Evolutionary conservation across 2,113 vertebrate species (phyloP).

Genomic region (Paratilapia polleni): DNA sequence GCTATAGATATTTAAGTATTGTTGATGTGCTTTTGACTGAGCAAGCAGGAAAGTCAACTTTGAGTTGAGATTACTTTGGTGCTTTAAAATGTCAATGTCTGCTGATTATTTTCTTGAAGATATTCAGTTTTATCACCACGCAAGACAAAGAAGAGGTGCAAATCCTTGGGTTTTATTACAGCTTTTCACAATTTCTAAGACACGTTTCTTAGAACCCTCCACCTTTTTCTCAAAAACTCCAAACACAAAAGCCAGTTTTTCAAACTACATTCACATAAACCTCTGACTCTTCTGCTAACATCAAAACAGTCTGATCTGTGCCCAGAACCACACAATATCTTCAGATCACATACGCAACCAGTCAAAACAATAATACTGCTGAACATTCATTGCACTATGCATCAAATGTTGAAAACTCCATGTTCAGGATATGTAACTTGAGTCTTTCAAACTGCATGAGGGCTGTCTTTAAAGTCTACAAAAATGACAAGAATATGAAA

Average conservation of each 20-base stretch:
- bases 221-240: not conserved
- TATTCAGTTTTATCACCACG: not conserved
- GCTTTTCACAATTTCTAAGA: not conserved
- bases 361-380: not conserved
- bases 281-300: not conserved
- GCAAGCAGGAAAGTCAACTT: not conserved
- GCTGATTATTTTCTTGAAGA: not conserved
- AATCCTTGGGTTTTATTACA: not conserved
- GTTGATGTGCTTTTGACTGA: not conserved
- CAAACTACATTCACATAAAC: not conserved
- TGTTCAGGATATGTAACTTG: not conserved
- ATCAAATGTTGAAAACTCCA: not conserved
- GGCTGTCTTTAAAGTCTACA: not conserved
- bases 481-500: not conserved
- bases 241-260: not conserved
- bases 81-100: not conserved
- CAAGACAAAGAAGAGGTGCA: not conserved
- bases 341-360: not conserved
- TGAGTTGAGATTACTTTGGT: not conserved
- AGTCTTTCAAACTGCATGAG: not conserved
- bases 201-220: rapidly evolving
- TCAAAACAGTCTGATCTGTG: not conserved
- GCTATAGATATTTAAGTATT: not conserved
- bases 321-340: not conserved
- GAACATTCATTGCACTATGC: not conserved